A percentile compares a stretch with the other conserved stretches of the same genome.
phyloP scores from a whole-genome alignment of 2,888 invertebrate genomes.

The Plebejus argus region DNA sequence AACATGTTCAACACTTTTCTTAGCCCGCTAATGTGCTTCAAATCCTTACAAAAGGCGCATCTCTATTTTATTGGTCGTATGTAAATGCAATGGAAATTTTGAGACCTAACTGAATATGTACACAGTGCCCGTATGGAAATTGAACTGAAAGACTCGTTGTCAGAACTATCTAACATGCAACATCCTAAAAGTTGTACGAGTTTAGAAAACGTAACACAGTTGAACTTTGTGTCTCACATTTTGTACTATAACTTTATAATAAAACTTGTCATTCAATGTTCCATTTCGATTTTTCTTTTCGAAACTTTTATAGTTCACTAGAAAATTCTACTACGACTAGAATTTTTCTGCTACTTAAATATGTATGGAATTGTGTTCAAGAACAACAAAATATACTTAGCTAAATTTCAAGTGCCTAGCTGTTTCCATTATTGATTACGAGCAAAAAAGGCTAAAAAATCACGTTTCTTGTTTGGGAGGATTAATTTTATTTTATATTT shows the following conservation, averaged over 20 bases:
- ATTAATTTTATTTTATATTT: too few relatives aligned
- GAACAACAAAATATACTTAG: too few relatives aligned
- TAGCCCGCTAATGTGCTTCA: not conserved
- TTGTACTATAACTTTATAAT: slow-evolving; percentile 22
- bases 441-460: too few relatives aligned
- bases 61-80: not conserved
- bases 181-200: slow-evolving; percentile 23
- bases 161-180: slow-evolving; percentile 26
- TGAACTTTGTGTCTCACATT: slow-evolving; percentile 21
- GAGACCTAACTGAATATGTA: slow-evolving; percentile 14
- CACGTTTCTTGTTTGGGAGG: too few relatives aligned
- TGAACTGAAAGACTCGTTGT: slow-evolving; percentile 21
- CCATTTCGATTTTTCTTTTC: not conserved
- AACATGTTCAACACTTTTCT: not conserved
- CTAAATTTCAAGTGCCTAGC: too few relatives aligned
- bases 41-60: not conserved
- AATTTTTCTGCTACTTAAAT: not conserved
- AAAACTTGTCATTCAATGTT: slow-evolving; percentile 16
- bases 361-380: too few relatives aligned
- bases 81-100: slow-evolving; percentile 15
- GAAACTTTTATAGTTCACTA: not conserved
- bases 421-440: too few relatives aligned
- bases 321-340: not conserved
- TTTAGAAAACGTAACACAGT: slow-evolving; percentile 8
- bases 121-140: slow-evolving; percentile 10